These are phyloP conservation scores for Corvus hawaiiensis DNA, from an alignment of 2,113 vertebrate species.

Conservation along the genomic window DNA sequence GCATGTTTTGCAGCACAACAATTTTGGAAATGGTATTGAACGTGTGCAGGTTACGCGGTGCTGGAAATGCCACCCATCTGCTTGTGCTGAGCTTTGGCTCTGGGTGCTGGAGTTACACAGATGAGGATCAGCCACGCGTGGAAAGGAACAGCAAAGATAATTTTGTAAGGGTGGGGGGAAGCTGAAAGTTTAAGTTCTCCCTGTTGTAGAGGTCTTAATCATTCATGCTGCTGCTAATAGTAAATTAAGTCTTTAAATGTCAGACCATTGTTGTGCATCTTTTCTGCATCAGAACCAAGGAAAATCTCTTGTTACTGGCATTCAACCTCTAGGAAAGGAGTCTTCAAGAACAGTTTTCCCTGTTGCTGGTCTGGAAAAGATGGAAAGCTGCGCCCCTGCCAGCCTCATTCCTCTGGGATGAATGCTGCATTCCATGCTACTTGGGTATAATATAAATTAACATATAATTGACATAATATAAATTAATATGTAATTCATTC, in stretches of 20 bases:
- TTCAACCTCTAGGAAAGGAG: neutral
- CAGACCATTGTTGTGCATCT: neutral
- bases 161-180: neutral
- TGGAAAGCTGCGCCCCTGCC: neutral
- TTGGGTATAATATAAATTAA: neutral
- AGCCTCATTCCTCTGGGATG: neutral
- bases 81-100: neutral
- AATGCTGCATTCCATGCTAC: neutral
- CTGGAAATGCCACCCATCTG: conserved; percentile 33
- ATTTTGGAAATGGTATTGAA: neutral
- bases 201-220: neutral
- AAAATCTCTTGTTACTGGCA: neutral
- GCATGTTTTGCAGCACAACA: neutral
- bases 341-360: neutral
- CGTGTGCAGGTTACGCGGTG: neutral
- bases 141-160: neutral
- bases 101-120: neutral
- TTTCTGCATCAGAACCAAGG: neutral
- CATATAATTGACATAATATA: neutral
- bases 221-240: neutral
- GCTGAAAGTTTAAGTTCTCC: neutral
- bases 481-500: neutral
- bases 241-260: conserved; percentile 35
- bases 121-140: neutral
- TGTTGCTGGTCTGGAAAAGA: neutral